Evolutionary conservation across 1,140 invertebrate genomes (phyloP).

Genomic region (Lordiphosa clarofinis): DNA sequence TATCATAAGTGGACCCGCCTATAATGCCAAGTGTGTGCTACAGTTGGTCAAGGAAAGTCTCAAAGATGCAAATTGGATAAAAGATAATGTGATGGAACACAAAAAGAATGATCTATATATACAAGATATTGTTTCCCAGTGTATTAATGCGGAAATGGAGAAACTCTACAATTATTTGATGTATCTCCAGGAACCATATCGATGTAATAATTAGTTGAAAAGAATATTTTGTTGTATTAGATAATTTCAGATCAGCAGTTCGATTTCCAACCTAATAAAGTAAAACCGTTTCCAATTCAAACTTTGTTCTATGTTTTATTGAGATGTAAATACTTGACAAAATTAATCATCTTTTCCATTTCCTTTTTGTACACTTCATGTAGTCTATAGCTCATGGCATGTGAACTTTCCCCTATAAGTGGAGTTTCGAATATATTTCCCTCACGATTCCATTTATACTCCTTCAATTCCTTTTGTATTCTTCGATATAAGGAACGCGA

Average conservation of each 20-base stretch:
- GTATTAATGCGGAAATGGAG: neutral
- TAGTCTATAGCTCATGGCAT: neutral
- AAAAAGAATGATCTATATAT: neutral
- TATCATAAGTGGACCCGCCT: neutral
- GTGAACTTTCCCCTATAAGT: neutral
- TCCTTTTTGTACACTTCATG: neutral
- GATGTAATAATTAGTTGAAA: neutral
- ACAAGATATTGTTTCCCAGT: neutral
- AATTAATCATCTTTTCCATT: conserved; percentile 14
- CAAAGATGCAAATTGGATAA: neutral
- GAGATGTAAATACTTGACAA: conserved; percentile 4
- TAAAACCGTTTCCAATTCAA: no score
- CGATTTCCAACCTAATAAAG: no score
- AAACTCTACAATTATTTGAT: conserved; percentile 3
- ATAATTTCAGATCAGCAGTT: no score
- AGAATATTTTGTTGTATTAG: no score
- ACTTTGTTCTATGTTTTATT: neutral
- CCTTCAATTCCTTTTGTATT: conserved; percentile 12
- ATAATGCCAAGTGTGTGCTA: neutral
- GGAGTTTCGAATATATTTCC: conserved; percentile 27
- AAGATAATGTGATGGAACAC: neutral
- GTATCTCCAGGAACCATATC: neutral
- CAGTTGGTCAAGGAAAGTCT: neutral
- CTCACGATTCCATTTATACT: conserved; percentile 26
- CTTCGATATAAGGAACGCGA: conserved; percentile 3